Evolutionary conservation across 2,797 vertebrate genomes (phyloP).

Genomic region (Perodicticus potto): DNA sequence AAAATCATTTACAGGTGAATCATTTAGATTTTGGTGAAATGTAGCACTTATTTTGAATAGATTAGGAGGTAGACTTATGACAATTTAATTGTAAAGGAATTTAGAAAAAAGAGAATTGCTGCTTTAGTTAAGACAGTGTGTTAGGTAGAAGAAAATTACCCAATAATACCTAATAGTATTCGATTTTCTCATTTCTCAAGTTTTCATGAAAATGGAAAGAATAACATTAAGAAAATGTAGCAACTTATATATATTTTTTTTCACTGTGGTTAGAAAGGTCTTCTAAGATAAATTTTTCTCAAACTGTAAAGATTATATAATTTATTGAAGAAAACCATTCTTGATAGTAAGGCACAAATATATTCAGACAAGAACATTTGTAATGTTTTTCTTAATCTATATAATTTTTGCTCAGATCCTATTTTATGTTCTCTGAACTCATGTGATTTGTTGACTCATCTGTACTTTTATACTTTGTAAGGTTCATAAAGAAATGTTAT

Average conservation of each 20-base stretch:
- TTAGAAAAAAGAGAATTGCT: background rate
- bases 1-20: background rate
- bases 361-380: background rate
- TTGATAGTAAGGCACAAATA: background rate
- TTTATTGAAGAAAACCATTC: background rate
- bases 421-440: conserved; percentile 54
- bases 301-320: background rate
- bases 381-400: conserved; percentile 52
- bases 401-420: conserved; percentile 46
- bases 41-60: conserved; percentile 9
- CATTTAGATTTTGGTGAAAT: conserved; percentile 30
- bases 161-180: background rate
- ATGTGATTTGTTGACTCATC: conserved; percentile 43
- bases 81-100: background rate
- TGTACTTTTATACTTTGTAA: conserved; percentile 23
- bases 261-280: background rate
- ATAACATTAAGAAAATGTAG: background rate
- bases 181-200: background rate
- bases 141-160: background rate
- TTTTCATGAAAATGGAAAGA: conserved; percentile 7
- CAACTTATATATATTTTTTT: background rate
- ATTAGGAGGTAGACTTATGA: background rate
- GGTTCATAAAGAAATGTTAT: conserved; percentile 29
- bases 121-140: background rate
- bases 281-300: background rate